Evolutionary conservation across 1,140 invertebrate species (phyloP).

Genomic region (Aculops lycopersici): DNA sequence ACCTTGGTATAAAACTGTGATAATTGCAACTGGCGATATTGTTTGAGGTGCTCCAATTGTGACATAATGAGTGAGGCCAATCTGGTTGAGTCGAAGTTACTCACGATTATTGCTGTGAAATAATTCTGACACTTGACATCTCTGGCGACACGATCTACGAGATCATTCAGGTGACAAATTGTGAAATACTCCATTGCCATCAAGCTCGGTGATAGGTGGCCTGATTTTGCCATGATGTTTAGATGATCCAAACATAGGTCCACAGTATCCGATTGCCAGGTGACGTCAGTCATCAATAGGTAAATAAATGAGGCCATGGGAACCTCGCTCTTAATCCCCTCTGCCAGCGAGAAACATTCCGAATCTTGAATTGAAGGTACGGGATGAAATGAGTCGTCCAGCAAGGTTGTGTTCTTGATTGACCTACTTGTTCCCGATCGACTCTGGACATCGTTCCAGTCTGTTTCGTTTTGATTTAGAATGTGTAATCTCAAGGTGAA

Average conservation of each 20-base stretch:
- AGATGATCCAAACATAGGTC: neutral
- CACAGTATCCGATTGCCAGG: neutral
- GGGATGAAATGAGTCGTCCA: neutral
- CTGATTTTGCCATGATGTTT: neutral
- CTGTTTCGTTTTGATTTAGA: constrained; percentile 1
- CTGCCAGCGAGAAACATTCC: neutral
- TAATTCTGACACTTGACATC: neutral
- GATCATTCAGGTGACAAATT: neutral
- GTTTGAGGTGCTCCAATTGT: neutral
- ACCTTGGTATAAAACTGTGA: constrained; percentile 5
- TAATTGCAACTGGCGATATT: neutral
- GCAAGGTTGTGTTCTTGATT: neutral
- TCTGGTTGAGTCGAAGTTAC: neutral
- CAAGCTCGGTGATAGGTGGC: neutral
- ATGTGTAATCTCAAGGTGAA: constrained; percentile 4
- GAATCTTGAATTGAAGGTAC: neutral
- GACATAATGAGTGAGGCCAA: neutral
- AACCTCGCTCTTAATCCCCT: neutral
- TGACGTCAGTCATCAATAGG: neutral
- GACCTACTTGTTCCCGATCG: neutral
- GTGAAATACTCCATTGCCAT: neutral
- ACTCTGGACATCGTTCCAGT: constrained; percentile 4
- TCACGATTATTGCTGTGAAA: neutral
- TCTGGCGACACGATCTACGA: neutral
- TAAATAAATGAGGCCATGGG: neutral